These are phyloP conservation scores for Romanomermis culicivorax DNA, from an alignment of 2,888 invertebrate species.

Conservation along the genomic window DNA sequence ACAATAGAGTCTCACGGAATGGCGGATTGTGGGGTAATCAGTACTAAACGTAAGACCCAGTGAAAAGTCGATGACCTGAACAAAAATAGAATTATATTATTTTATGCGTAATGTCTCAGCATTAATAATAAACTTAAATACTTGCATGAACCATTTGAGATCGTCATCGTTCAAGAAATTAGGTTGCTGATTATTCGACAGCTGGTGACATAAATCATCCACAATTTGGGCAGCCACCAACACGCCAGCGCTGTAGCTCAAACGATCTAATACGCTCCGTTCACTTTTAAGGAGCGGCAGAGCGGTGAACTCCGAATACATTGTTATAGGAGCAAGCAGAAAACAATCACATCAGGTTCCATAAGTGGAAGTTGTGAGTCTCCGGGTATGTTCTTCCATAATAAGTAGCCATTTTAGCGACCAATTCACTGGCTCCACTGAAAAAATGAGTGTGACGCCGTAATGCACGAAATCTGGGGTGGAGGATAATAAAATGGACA, in stretches of 20 bases:
- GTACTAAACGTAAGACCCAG: slow-evolving; percentile 56
- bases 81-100: neutral
- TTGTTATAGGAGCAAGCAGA: too few relatives aligned
- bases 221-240: neutral
- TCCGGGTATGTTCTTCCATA: too few relatives aligned
- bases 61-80: slow-evolving; percentile 70
- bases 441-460: too few relatives aligned
- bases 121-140: slow-evolving; percentile 29
- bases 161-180: slow-evolving; percentile 42
- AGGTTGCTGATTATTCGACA: neutral
- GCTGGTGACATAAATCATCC: neutral
- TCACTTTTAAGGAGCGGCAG: neutral
- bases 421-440: too few relatives aligned
- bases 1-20: too few relatives aligned
- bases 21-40: slow-evolving; percentile 87
- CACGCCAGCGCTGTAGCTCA: neutral
- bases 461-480: too few relatives aligned
- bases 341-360: too few relatives aligned
- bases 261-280: neutral
- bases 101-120: neutral
- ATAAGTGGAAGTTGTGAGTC: too few relatives aligned
- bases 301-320: neutral
- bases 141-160: slow-evolving; percentile 49
- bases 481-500: too few relatives aligned
- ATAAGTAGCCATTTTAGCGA: too few relatives aligned